Base-by-base conservation (phyloP, 2,888 invertebrate species). In the Drosophila pegasa region DNA sequence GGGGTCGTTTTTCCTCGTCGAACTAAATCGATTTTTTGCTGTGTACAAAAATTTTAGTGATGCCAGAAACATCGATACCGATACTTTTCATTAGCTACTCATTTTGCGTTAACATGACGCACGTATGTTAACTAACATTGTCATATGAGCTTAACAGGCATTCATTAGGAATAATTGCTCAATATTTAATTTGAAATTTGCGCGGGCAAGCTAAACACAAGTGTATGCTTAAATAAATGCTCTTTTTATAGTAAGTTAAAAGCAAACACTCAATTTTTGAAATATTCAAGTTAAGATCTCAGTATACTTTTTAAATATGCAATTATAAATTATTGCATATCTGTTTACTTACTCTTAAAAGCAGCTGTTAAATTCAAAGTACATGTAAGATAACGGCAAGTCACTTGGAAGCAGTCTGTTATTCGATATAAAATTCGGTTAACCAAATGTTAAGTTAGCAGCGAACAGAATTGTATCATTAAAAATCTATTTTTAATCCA, bases 31-130 rank as follows among this genome's bases (percentile, higher is more conserved):
- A 83, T 83, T 86, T 80, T 81, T 80, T 73, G 52, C 70, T 76
- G 84, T 86, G 82, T 83, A 83, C 82, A 75, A 85, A 78, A 81
- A 74, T 81, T 50, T 81, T 75, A 64, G 70, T 61, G 69, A 74
- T 74, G 67, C 29, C 40, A 55, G 29, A 64, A 57, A 43, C 54
- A 69, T 47, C 50, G 51, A 59, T 64, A 41, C 31, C 70, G 54
- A 71, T 71, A 54, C 9, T 8, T 37, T 9, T n/a, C 9, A 31
- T 27, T 16, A 16, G 18, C 20, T 66, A 18, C 66, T 48, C 60
- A 43, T 12, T 10, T 40, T 58, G 70, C 63, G 60, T 66, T 66
- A 50, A 60, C 60, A 70, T 38, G 8, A 5, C 14, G 1, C 2
- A 1, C 0, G 8, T 2, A 5, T 74, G 73, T 64, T 37, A 57